phyloP scores from a whole-genome alignment of 2,113 vertebrate genomes.

The Hemibagrus wyckioides region DNA sequence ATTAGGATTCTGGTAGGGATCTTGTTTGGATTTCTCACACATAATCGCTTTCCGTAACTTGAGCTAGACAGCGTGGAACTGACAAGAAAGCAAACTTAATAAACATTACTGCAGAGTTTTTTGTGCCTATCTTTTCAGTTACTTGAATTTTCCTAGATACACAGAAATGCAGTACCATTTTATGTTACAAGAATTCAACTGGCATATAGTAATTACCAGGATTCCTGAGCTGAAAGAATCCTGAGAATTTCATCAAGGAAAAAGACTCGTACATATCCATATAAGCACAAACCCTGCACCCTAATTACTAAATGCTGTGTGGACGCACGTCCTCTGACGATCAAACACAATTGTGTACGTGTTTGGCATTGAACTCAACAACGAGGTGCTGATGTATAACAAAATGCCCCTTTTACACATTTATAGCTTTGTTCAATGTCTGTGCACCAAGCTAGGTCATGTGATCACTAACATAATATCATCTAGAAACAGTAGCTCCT shows the following conservation, averaged over 20 bases:
- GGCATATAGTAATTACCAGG: not conserved
- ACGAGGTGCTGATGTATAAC: not conserved
- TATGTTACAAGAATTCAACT: not conserved
- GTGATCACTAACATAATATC: not conserved
- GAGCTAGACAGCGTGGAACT: not conserved
- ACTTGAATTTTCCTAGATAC: not conserved
- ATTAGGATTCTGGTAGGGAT: not conserved
- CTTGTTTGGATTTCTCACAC: not conserved
- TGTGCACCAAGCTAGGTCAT: not conserved
- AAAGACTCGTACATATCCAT: not conserved
- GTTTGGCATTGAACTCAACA: not conserved
- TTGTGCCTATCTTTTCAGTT: no score
- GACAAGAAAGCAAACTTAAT: not conserved
- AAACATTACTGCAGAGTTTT: not conserved
- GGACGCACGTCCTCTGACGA: no score
- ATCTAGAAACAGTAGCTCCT: not conserved
- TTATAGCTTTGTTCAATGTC: not conserved
- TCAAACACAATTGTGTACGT: not conserved
- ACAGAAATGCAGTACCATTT: not conserved
- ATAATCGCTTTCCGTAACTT: not conserved
- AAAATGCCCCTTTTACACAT: not conserved
- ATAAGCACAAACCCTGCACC: not conserved
- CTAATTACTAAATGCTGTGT: not conserved
- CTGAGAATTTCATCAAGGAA: not conserved
- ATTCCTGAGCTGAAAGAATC: not conserved